Base-by-base conservation (phyloP, 2,797 vertebrate genomes). In the Crypturellus tataupa region DNA sequence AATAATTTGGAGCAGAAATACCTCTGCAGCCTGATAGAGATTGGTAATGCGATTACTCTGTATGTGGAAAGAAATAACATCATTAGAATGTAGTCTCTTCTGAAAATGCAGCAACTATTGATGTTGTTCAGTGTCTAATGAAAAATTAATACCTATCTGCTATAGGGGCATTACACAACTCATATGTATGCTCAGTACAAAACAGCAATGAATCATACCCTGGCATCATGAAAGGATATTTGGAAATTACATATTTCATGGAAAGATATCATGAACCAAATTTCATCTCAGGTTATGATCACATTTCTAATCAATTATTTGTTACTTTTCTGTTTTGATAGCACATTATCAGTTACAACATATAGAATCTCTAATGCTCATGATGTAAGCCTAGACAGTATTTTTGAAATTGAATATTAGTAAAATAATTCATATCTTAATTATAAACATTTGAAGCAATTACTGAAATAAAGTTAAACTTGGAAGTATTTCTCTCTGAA, bases 1-100 rank as follows among this genome's bases (percentile, higher is more conserved):
- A 86, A 98, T 89, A 3, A 96, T 96, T 76, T 97, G 93, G 56
- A 94, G 85, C 51, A 98, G 87, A 93, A 98, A 98, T 35, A 97
- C 31, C 59, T 93, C 94, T 59, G 96, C 96, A 62, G 98, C 98
- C 47, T 97, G 95, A 18, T 49, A 80, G 78, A 98, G 89, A 44
- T 95, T 90, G 7, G 42, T 13, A n/a, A 98, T 96, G 42, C 97
- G 97, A 27, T 87, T 7, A 4, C 0, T 2, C 97, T 98, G 70
- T 39, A 91, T 18, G 33, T 31, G 64, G 78, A 90, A 21, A 88
- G 87, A 55, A 27, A 3, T 4, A 20, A 25, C 5, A 42, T 25
- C 79, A 56, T 69, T 64, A 77, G 69, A 79, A 40, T 40, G 46
- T 46, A 90, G n/a, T 31, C 23, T 35, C 31, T 73, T 73, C 39